phyloP scores from a whole-genome alignment of 2,888 invertebrate species.

The Lydus trimaculatus region DNA sequence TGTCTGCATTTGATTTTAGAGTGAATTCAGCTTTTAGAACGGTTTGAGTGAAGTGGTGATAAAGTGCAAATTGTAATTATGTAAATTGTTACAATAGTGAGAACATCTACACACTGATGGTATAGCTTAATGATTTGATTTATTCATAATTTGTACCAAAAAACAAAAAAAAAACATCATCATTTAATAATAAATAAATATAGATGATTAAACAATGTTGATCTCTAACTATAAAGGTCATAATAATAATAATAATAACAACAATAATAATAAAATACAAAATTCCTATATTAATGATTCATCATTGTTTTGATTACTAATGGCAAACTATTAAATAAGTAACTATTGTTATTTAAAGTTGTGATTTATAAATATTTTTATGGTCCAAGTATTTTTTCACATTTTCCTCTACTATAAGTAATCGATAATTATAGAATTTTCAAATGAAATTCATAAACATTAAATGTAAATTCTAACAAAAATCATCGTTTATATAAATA shows the following conservation, averaged over 20 bases:
- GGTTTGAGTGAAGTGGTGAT: not conserved
- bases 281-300: not conserved
- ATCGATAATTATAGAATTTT: slow-evolving; percentile 1
- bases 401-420: not conserved
- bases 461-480: not conserved
- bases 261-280: not conserved
- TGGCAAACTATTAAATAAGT: not conserved
- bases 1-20: slow-evolving; percentile 1
- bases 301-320: not conserved
- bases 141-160: not conserved
- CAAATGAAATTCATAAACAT: not conserved
- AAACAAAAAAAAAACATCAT: not conserved
- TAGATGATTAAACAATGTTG: not conserved
- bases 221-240: not conserved
- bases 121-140: not conserved
- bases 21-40: not conserved
- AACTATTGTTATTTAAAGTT: not conserved
- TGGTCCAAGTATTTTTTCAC: not conserved
- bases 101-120: not conserved
- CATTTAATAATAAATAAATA: not conserved
- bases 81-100: not conserved
- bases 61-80: not conserved
- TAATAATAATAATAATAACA: not conserved
- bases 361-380: not conserved
- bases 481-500: not conserved